phyloP scores from a whole-genome alignment of 2,797 vertebrate genomes.

The Acipenser transmontanus region DNA sequence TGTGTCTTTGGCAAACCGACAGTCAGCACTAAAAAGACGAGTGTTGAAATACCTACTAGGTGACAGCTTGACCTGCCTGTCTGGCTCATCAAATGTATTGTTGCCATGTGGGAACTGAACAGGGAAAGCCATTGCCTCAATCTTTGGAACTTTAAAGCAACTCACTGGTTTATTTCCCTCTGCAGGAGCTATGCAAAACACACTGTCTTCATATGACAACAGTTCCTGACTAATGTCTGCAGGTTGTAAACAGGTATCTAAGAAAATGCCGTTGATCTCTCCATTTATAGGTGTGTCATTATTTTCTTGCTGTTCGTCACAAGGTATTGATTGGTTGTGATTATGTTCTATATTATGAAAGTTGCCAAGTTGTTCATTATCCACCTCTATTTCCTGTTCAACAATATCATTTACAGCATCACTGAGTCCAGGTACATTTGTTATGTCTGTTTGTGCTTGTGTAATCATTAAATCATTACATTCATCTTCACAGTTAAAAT shows the following conservation, averaged over 20 bases:
- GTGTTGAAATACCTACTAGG: conserved; percentile 28
- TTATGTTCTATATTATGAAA: too few species aligned
- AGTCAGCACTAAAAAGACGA: conserved; percentile 18
- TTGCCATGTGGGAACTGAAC: conserved; percentile 26
- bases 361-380: too few species aligned
- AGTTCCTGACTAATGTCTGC: conserved; percentile 1
- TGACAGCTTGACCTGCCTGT: conserved; percentile 5
- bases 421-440: too few species aligned
- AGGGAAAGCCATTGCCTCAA: conserved; percentile 24
- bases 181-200: conserved; percentile 22
- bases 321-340: too few species aligned
- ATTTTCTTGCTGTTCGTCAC: too few species aligned
- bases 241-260: not conserved
- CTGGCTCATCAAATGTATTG: conserved; percentile 25
- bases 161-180: conserved; percentile 25
- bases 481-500: too few species aligned
- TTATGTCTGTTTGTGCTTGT: too few species aligned
- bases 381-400: too few species aligned
- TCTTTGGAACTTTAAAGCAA: conserved; percentile 29
- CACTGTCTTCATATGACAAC: conserved; percentile 1
- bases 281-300: too few species aligned
- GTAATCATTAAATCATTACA: too few species aligned
- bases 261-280: not conserved
- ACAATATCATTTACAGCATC: too few species aligned
- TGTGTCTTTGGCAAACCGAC: conserved; percentile 16